A percentile compares a stretch with the other conserved stretches of the same genome.
phyloP scores from a whole-genome alignment of 2,888 invertebrate genomes.

The Ptilodon capucinus region DNA sequence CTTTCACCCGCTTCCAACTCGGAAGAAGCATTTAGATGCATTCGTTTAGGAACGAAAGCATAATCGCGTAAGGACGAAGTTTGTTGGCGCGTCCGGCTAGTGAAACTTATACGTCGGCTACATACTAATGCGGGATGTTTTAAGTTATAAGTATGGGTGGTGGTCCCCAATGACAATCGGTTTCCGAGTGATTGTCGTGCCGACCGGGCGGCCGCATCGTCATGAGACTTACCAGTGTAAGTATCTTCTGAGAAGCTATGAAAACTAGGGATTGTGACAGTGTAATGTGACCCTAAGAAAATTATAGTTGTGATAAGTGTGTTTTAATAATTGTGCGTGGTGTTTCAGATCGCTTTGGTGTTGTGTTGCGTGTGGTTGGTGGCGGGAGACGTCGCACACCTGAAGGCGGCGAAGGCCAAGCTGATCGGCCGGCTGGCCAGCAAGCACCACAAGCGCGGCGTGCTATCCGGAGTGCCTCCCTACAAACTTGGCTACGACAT shows the following conservation, averaged over 20 bases:
- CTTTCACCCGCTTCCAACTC: conserved; percentile 25
- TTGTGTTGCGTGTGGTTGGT: conserved; percentile 57
- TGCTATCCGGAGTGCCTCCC: conserved; percentile 65
- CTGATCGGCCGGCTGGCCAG: conserved; percentile 52
- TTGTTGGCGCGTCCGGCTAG: conserved; percentile 65
- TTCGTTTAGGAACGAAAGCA: conserved; percentile 67
- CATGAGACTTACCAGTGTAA: conserved; percentile 66
- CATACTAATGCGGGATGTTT: conserved; percentile 64
- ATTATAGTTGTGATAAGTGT: conserved; percentile 5
- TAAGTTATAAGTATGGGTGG: conserved; percentile 79
- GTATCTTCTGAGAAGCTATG: conserved; percentile 47
- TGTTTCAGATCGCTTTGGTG: conserved; percentile 70
- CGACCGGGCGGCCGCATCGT: conserved; percentile 59
- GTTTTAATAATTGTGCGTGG: conserved; percentile 48
- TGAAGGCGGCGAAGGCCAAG: conserved; percentile 57
- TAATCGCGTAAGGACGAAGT: conserved; percentile 61
- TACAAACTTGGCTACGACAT: conserved; percentile 77
- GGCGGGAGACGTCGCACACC: conserved; percentile 56
- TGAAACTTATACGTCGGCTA: conserved; percentile 65
- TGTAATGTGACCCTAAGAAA: conserved; percentile 9
- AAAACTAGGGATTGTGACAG: conserved; percentile 32
- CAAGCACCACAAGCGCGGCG: conserved; percentile 71
- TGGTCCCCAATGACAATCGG: conserved; percentile 48
- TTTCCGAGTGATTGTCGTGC: conserved; percentile 56
- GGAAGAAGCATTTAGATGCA: conserved; percentile 46